phyloP scores from a whole-genome alignment of 2,797 vertebrate species.

The Sciurus vulgaris region DNA sequence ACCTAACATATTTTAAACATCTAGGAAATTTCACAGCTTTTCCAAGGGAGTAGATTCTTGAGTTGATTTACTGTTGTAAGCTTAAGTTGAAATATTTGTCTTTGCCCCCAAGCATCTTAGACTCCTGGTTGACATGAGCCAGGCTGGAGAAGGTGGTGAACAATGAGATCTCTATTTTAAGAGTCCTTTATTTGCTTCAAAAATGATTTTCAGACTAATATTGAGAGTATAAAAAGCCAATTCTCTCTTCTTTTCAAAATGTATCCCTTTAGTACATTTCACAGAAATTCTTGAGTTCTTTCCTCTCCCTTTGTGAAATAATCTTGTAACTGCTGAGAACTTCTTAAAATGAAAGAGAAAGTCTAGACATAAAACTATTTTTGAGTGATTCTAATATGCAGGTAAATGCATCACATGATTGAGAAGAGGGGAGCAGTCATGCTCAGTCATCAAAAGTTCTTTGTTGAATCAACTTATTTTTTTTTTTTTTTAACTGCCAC shows the following conservation, averaged over 20 bases:
- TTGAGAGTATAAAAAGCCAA: background rate
- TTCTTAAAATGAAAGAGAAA: constrained; percentile 19
- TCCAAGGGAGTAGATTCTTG: constrained; percentile 61
- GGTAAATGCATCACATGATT: background rate
- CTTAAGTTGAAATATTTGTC: constrained; percentile 69
- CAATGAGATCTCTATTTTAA: background rate
- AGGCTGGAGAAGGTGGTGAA: background rate
- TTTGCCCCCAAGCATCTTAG: background rate
- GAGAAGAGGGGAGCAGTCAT: background rate
- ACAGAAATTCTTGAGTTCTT: background rate
- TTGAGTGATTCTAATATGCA: constrained; percentile 14
- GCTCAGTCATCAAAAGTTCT: background rate
- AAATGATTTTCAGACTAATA: background rate
- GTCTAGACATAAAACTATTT: constrained; percentile 17
- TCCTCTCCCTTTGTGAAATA: constrained; percentile 43
- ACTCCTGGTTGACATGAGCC: background rate
- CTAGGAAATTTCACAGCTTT: constrained; percentile 61
- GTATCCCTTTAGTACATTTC: background rate
- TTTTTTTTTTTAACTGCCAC: background rate
- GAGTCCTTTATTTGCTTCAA: constrained; percentile 4
- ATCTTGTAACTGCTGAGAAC: background rate
- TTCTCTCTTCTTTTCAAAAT: background rate
- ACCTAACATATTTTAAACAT: constrained; percentile 68
- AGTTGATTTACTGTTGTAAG: constrained; percentile 71
- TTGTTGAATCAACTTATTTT: background rate